Base-by-base conservation (phyloP, 92 coral and sea anemone species). In the Diadumene lineata region DNA sequence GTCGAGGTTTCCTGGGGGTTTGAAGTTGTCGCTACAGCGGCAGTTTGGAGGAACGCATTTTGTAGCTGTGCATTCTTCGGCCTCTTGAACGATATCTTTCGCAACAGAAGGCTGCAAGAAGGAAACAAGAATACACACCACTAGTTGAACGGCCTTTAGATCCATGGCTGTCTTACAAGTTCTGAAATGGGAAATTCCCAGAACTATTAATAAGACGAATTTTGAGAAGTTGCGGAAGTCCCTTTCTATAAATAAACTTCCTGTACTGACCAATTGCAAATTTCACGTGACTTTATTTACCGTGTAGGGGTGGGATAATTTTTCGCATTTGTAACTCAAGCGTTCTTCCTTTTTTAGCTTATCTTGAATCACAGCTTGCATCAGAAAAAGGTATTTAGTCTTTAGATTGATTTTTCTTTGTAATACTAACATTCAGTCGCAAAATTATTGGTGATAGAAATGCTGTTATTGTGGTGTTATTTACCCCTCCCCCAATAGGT, bases 1-100 rank as follows among this genome's bases (percentile, higher is more conserved):
- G 33, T 73, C 55, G 57, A 91, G 84, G 1, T 76, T 69, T 13
- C 92, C 92, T 0, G 97, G 92, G 1, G 97, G 90, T 17, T 75
- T 58, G 51, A 80, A 79, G 75, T 91, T 73, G 16, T 84, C 88
- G 63, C 97, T 91, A 43, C 97, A 91, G 8, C 97, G 85, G 56
- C 97, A 91, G 60, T 84, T 33, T 1, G 92, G 90, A 1, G 81
- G 85, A 11, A 31, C n/a, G 43, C 97, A 91, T 55, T 80, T 78
- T 1, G 70, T 24, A 21, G 78, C 73, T 68, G 86, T 86, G 66
- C 98, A 94, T 19, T 88, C 90, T 69, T 72, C 64, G 0, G 98
- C 97, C 24, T 87, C 87, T 30, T 82, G 43, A 62, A 65, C 64
- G 34, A 15, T 27, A 15, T 48, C 56, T 70, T 70, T 70, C 8